These are phyloP conservation scores for Clunio marinus DNA, from an alignment of 2,888 invertebrate species.

Conservation along the genomic window DNA sequence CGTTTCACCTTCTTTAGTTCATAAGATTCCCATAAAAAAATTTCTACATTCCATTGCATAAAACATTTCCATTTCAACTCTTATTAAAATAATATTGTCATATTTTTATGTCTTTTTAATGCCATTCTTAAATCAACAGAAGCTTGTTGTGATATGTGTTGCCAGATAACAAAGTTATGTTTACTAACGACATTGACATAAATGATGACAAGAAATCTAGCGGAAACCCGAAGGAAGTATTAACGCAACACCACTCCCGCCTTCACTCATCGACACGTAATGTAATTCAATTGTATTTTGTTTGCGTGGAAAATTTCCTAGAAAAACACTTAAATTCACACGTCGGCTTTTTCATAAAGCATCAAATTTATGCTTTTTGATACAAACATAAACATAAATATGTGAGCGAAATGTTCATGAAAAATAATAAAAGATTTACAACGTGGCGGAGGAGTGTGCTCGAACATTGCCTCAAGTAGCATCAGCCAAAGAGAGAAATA, in stretches of 20 bases:
- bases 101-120: background rate
- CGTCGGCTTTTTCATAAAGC: slow-evolving; percentile 20
- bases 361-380: slow-evolving; percentile 37
- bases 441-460: background rate
- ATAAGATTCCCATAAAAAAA: too few relatives aligned
- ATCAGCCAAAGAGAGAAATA: slow-evolving; percentile 11
- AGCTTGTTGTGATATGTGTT: too few relatives aligned
- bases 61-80: too few relatives aligned
- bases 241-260: background rate
- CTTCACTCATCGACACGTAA: background rate
- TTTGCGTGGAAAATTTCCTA: slow-evolving; percentile 17
- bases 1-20: too few relatives aligned
- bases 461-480: slow-evolving; percentile 35
- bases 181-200: background rate
- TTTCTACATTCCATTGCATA: too few relatives aligned
- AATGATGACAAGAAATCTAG: background rate
- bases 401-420: slow-evolving; percentile 26
- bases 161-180: too few relatives aligned
- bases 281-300: slow-evolving; percentile 12
- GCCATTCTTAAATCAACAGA: background rate
- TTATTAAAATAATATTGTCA: background rate
- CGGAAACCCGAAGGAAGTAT: background rate
- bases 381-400: slow-evolving; percentile 38
- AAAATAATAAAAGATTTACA: slow-evolving; percentile 38
- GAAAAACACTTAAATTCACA: slow-evolving; percentile 38